Evolutionary conservation across 1,140 invertebrate genomes (phyloP).

Genomic region (Lanistes nyassanus): DNA sequence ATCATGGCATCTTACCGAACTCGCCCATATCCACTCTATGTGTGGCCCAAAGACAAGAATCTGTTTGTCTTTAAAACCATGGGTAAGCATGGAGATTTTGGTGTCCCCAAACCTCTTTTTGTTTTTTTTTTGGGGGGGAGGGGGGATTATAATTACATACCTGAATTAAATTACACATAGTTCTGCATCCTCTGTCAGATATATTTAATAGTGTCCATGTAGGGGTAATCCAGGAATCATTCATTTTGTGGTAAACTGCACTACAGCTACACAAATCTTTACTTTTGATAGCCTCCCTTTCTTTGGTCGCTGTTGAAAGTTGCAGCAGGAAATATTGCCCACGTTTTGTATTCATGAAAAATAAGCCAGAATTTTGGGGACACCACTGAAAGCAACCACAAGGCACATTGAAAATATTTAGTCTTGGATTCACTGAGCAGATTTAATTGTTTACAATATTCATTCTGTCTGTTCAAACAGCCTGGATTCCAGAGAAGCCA

Average conservation of each 20-base stretch:
- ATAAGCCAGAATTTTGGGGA: too few relatives aligned
- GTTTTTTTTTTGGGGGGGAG: neutral
- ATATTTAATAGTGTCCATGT: too few relatives aligned
- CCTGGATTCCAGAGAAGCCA: constrained; percentile 46
- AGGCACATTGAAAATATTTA: neutral
- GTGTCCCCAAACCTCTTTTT: neutral
- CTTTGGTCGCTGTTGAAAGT: neutral
- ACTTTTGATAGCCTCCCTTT: neutral
- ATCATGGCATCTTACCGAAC: constrained; percentile 75
- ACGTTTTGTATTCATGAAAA: too few relatives aligned
- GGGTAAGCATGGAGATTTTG: constrained; percentile 66
- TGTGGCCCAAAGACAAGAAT: constrained; percentile 34
- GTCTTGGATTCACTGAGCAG: neutral
- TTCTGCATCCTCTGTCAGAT: too few relatives aligned
- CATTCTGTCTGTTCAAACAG: constrained; percentile 6
- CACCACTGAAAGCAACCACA: too few relatives aligned
- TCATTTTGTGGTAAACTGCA: too few relatives aligned
- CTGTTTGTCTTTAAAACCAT: constrained; percentile 80
- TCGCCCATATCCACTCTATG: constrained; percentile 53
- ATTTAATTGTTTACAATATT: constrained; percentile 1
- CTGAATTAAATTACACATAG: too few relatives aligned
- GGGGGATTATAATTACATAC: neutral
- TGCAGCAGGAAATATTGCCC: too few relatives aligned
- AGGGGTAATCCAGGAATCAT: too few relatives aligned
- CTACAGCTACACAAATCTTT: constrained; percentile 5